A percentile compares a stretch with the other conserved stretches of the same genome.
These are phyloP conservation scores for Caenorhabditis doughertyi DNA, from an alignment of 2,888 invertebrate genomes.

Conservation along the genomic window DNA sequence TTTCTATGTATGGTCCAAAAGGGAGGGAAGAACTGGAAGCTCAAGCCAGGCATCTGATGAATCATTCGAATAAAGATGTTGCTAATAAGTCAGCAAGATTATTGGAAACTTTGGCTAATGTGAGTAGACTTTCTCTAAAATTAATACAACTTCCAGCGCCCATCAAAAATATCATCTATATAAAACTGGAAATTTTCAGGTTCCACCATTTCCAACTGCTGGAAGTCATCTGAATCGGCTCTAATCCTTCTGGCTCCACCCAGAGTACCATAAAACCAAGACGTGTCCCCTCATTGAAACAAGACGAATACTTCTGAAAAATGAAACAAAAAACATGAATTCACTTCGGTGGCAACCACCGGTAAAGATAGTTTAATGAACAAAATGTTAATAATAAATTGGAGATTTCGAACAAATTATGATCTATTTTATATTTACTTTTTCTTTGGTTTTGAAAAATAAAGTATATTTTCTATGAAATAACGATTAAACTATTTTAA, in stretches of 20 bases:
- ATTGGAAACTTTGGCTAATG: conserved; percentile 71
- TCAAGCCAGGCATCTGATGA: conserved; percentile 60
- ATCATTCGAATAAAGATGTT: conserved; percentile 72
- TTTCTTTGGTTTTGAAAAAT: no score
- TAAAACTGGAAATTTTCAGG: conserved; percentile 63
- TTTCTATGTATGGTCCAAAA: conserved; percentile 75
- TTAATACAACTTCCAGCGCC: no score
- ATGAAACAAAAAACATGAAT: no score
- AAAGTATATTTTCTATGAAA: no score
- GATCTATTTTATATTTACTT: neutral
- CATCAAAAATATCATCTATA: no score
- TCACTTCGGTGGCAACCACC: neutral
- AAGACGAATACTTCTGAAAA: no score
- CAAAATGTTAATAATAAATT: no score
- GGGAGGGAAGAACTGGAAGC: conserved; percentile 67
- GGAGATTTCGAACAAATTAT: neutral
- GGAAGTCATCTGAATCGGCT: conserved; percentile 67
- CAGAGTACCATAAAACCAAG: neutral
- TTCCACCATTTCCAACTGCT: conserved; percentile 69
- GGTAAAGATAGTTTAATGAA: no score
- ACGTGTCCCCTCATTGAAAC: no score
- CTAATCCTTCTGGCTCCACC: no score
- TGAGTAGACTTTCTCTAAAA: no score
- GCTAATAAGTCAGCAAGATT: conserved; percentile 71
- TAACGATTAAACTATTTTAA: no score